Base-by-base conservation (phyloP, 1,140 invertebrate genomes). In the Neodiprion virginianus region DNA sequence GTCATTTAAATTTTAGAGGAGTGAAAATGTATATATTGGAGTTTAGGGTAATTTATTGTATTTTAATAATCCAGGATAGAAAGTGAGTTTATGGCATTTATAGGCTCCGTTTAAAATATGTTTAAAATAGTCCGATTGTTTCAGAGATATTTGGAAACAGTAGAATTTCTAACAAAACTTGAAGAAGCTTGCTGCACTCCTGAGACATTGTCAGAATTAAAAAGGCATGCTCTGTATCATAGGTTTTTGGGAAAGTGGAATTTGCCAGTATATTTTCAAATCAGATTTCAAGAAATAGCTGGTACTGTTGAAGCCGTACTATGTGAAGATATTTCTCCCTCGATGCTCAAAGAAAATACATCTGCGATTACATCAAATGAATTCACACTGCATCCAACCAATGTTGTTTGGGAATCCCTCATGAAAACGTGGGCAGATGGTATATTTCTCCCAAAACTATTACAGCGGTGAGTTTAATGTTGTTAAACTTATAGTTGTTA, bases 221-320 rank as follows among this genome's bases (percentile, higher is more conserved):
- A 91, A 76, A 84, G 89, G 76, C 92, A 94, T 83, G 83, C 89
- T 47, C 93, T 93, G 74, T 94, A 93, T 77, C 91, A 91, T 80
- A 90, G 89, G 68, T 97, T 98, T 86, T 89, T 96, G 69, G 92
- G 93, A 73, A 94, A 95, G 80, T 99, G 97, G 95, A 98, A 98
- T 89, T 90, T 98, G 47, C 94, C 96, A 48, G 96, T 99, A 17
- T 98, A 99, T 86, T 98, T 96, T 88, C 97, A 98, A 90, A 97
- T 98, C 81, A 90, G 94, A 77, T 95, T 97, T 90, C 96, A 97
- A 91, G 95, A 97, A 90, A 95, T 98, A 84, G 96, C 94, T 69
- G 92, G 93, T 77, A 83, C 81, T 73, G 89, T 89, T 74, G 94
- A 96, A 85, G 88, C 88, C 72, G 82, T 89, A 28, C 84, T 95